A percentile compares a stretch with the other conserved stretches of the same genome.
Conservation (phyloP, 2,888 invertebrate species). For the Sabellastarte sp. region DNA sequence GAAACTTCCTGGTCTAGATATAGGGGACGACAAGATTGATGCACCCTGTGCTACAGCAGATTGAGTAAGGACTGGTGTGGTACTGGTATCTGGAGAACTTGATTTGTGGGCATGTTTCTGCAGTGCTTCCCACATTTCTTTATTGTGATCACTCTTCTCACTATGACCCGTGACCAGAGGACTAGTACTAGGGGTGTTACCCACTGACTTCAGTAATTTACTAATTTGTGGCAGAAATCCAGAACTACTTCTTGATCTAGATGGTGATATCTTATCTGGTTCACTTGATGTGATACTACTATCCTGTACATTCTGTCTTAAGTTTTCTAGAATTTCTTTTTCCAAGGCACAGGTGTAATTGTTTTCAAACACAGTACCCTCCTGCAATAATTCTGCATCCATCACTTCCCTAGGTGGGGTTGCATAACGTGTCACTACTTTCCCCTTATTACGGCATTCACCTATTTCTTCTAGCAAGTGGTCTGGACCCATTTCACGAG, state of each 20-base stretch:
- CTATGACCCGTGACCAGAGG: background rate
- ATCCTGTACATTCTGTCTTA: too few species aligned
- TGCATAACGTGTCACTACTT: background rate
- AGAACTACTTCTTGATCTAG: background rate
- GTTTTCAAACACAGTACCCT: background rate
- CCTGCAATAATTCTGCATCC: background rate
- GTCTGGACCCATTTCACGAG: background rate
- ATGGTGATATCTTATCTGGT: background rate
- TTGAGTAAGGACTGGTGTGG: too few species aligned
- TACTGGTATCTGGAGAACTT: background rate
- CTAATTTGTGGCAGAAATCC: too few species aligned
- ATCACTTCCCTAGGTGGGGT: background rate
- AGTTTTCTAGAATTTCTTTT: background rate
- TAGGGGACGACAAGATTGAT: background rate
- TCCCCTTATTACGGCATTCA: background rate
- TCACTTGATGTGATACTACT: background rate
- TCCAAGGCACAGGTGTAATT: background rate
- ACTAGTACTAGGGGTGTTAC: background rate
- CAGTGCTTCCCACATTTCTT: background rate
- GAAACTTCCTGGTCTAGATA: background rate
- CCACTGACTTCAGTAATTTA: background rate
- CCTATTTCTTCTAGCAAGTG: background rate
- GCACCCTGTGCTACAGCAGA: too few species aligned
- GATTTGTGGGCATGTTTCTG: background rate
- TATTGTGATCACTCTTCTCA: background rate